Conservation (phyloP, 1,140 invertebrate species). For the Panonychus citri region DNA sequence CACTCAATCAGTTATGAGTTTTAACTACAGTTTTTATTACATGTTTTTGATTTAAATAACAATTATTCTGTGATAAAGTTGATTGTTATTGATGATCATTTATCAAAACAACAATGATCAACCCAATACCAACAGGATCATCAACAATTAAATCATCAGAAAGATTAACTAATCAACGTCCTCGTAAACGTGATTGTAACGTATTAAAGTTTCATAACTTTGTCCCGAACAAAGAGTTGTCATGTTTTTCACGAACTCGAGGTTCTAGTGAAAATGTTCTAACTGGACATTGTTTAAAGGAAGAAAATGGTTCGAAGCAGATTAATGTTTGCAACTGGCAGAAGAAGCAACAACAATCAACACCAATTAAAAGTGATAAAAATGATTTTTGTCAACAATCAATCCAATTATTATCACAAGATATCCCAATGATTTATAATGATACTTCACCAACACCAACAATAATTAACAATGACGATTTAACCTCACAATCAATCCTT, state of each 20-base stretch:
- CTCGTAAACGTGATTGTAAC: background rate
- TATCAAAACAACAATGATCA: background rate
- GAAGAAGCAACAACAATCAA: background rate
- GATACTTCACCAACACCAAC: background rate
- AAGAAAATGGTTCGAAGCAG: constrained; percentile 18
- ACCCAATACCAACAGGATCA: background rate
- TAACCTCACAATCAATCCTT: background rate
- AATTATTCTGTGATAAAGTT: background rate
- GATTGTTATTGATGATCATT: background rate
- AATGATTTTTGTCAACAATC: background rate
- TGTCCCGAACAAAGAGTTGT: constrained; percentile 5
- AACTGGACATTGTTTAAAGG: constrained; percentile 9
- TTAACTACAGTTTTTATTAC: background rate
- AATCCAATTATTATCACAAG: too few relatives aligned
- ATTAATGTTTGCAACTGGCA: constrained; percentile 16
- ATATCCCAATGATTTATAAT: background rate
- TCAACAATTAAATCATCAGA: background rate
- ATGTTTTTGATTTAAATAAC: background rate
- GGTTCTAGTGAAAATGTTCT: background rate
- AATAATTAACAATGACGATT: background rate
- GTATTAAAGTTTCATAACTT: constrained; percentile 11
- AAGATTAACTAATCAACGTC: background rate
- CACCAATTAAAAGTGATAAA: background rate
- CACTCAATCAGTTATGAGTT: background rate
- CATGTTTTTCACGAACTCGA: background rate